These are phyloP conservation scores for Accipiter cooperii DNA, from an alignment of 2,113 vertebrate genomes.

Conservation along the genomic window DNA sequence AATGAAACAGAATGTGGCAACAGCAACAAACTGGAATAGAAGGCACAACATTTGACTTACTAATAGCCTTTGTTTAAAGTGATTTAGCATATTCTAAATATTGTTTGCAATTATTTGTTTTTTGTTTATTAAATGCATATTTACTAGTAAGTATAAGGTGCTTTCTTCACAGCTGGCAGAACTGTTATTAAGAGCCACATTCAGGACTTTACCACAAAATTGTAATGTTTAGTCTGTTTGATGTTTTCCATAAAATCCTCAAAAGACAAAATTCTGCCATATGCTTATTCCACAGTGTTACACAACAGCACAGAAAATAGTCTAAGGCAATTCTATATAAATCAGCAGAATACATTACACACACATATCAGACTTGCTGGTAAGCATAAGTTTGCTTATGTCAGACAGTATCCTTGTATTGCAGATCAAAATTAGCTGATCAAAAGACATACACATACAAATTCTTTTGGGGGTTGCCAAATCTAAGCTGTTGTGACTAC, in stretches of 20 bases:
- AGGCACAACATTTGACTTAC: background rate
- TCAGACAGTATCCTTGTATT: background rate
- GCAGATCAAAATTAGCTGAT: background rate
- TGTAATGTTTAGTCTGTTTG: background rate
- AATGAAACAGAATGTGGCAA: background rate
- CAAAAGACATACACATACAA: background rate
- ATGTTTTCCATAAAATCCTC: background rate
- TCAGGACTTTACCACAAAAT: background rate
- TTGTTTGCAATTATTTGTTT: background rate
- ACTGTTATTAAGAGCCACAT: background rate
- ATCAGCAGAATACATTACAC: background rate
- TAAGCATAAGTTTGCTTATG: background rate
- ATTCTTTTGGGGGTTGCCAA: background rate
- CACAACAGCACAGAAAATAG: background rate
- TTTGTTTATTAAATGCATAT: background rate
- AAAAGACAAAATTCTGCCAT: background rate
- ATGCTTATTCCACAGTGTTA: background rate
- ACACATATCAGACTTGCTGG: background rate
- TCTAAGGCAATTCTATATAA: background rate
- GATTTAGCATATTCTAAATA: background rate
- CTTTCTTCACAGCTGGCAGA: background rate
- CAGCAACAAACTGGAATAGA: background rate
- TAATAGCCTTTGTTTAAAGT: background rate
- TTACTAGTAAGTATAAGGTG: background rate
- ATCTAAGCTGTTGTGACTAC: background rate